A percentile compares a stretch with the other conserved stretches of the same genome.
Evolutionary conservation across 1,140 invertebrate species (phyloP).

Genomic region (Hesperophylax magnus): DNA sequence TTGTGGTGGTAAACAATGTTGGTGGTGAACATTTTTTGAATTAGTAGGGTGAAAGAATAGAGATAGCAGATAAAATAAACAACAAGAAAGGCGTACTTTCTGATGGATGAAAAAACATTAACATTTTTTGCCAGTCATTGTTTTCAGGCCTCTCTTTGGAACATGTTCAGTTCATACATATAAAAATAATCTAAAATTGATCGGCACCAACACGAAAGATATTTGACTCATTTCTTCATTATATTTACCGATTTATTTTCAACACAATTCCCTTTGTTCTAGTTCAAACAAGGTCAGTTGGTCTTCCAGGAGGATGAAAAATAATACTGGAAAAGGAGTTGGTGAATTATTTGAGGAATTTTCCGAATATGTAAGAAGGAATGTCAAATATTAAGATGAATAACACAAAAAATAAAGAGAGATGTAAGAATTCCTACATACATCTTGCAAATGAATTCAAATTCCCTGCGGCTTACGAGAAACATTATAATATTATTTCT

Average conservation of each 20-base stretch:
- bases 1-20: too few relatives aligned
- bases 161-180: too few relatives aligned
- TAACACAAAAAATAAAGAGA: background rate
- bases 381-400: slow-evolving; percentile 13
- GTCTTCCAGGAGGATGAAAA: background rate
- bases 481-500: background rate
- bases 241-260: background rate
- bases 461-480: background rate
- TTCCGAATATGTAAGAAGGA: background rate
- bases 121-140: too few relatives aligned
- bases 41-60: too few relatives aligned
- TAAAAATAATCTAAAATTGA: too few relatives aligned
- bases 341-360: slow-evolving; percentile 5
- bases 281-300: too few relatives aligned
- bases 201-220: background rate
- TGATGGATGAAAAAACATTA: too few relatives aligned
- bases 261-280: too few relatives aligned
- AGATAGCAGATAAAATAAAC: too few relatives aligned
- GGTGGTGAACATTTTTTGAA: too few relatives aligned
- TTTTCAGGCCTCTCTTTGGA: too few relatives aligned
- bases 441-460: background rate
- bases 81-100: too few relatives aligned
- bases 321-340: background rate
- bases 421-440: background rate
- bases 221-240: background rate